Conservation (phyloP, 2,113 vertebrate genomes). For the Sylvietta virens region DNA sequence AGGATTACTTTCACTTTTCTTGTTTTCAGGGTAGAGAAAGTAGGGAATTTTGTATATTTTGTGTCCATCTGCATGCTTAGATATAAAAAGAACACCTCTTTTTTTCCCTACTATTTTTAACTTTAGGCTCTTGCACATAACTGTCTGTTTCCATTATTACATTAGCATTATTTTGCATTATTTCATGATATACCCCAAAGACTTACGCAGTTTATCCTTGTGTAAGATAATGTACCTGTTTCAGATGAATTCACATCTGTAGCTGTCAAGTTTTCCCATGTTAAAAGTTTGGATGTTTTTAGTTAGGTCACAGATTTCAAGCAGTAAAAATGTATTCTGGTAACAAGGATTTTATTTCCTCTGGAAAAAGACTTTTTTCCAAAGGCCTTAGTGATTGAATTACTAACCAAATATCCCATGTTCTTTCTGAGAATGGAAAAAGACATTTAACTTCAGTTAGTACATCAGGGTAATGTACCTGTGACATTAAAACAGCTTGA, state of each 20-base stretch:
- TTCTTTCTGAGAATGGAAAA: not conserved
- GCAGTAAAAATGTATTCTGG: not conserved
- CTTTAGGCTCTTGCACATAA: not conserved
- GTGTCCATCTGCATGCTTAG: not conserved
- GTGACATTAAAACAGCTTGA: not conserved
- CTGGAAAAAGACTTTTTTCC: not conserved
- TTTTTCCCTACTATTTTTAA: not conserved
- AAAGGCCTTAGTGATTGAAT: not conserved
- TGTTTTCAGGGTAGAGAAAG: not conserved
- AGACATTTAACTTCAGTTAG: not conserved
- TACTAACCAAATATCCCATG: not conserved
- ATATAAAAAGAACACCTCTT: not conserved
- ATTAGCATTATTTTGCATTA: not conserved
- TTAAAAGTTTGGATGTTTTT: not conserved
- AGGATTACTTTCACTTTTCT: not conserved
- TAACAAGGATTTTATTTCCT: not conserved
- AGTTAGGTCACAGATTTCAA: not conserved
- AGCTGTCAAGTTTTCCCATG: not conserved
- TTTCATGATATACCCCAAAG: not conserved
- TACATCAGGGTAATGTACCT: not conserved
- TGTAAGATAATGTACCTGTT: not conserved
- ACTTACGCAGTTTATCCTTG: not conserved
- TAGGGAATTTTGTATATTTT: not conserved
- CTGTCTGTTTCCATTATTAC: not conserved
- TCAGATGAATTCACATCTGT: not conserved